Percentiles rank a stretch among this genome's conserved stretches.
Evolutionary conservation across 30 jellyfish, hydroid and myxozoan species (phyloP).

Genomic region (Morbakka virulenta): DNA sequence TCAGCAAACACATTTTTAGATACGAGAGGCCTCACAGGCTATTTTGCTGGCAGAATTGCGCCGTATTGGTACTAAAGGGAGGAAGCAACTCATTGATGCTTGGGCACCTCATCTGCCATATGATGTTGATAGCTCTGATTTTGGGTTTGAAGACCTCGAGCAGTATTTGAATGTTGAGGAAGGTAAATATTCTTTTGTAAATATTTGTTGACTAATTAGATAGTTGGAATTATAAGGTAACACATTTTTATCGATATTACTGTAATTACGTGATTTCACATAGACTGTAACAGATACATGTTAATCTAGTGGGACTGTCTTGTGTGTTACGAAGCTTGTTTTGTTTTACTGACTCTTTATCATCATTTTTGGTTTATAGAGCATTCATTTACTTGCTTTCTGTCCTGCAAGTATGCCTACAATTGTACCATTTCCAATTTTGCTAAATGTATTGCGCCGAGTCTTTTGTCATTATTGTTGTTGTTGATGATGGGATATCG

Average conservation of each 20-base stretch:
- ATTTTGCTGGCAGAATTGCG: constrained; percentile 86
- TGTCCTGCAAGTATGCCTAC: too few relatives aligned
- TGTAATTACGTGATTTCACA: not conserved
- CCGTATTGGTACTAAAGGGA: constrained; percentile 81
- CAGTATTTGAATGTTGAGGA: constrained; percentile 78
- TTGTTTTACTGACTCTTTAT: not conserved
- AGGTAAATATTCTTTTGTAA: constrained; percentile 30
- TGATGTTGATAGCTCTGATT: constrained; percentile 80
- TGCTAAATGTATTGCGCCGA: too few relatives aligned
- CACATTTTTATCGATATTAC: too few relatives aligned
- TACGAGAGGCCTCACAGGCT: constrained; percentile 98
- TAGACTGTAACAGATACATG: not conserved
- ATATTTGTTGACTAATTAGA: not conserved
- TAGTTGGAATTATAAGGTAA: too few relatives aligned
- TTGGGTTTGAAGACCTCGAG: constrained; percentile 94
- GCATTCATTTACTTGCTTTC: too few relatives aligned
- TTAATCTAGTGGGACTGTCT: not conserved
- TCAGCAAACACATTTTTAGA: too few relatives aligned
- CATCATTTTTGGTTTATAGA: not conserved
- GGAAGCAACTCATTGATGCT: constrained; percentile 90
- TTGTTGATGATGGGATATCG: too few relatives aligned
- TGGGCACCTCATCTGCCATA: constrained; percentile 98
- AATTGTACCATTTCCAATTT: too few relatives aligned
- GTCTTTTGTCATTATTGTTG: too few relatives aligned
- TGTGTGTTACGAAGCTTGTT: not conserved